A percentile compares a stretch with the other conserved stretches of the same genome.
Evolutionary conservation across 1,140 invertebrate species (phyloP).

Genomic region (Delia radicum): DNA sequence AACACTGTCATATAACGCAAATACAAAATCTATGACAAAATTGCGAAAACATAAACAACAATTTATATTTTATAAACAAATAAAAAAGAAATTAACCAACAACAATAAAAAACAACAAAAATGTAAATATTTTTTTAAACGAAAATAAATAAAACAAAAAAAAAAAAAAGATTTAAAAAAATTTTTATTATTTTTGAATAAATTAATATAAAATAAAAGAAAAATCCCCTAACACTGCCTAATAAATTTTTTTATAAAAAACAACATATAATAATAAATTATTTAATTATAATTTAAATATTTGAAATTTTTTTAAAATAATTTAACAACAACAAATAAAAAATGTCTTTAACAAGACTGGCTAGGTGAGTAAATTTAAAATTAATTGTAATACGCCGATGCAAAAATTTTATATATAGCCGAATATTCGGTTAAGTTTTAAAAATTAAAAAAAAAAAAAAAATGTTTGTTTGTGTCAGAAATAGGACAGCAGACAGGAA

Average conservation of each 20-base stretch:
- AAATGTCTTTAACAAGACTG: slow-evolving; percentile 50
- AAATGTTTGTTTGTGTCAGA: no score
- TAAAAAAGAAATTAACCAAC: slow-evolving; percentile 7
- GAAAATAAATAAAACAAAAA: slow-evolving; percentile 28
- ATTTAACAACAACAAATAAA: slow-evolving; percentile 29
- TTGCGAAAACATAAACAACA: slow-evolving; percentile 2
- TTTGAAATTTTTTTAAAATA: slow-evolving; percentile 23
- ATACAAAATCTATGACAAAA: slow-evolving; percentile 6
- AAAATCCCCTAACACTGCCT: neutral
- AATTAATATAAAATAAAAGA: neutral
- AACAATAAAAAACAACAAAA: slow-evolving; percentile 22
- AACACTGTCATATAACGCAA: neutral
- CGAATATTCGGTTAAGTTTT: no score
- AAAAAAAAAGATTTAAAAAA: neutral
- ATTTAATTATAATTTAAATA: neutral
- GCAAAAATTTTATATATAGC: no score
- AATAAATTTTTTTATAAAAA: neutral
- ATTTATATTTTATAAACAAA: slow-evolving; percentile 17
- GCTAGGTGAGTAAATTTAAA: slow-evolving; percentile 41
- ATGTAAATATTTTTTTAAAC: slow-evolving; percentile 28
- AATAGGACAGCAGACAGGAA: no score
- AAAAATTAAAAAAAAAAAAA: no score
- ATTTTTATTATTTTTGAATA: neutral
- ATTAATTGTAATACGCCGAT: no score
- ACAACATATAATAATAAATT: neutral